Evolutionary conservation across 2,888 invertebrate genomes (phyloP).

Genomic region (Itoplectis maculator): DNA sequence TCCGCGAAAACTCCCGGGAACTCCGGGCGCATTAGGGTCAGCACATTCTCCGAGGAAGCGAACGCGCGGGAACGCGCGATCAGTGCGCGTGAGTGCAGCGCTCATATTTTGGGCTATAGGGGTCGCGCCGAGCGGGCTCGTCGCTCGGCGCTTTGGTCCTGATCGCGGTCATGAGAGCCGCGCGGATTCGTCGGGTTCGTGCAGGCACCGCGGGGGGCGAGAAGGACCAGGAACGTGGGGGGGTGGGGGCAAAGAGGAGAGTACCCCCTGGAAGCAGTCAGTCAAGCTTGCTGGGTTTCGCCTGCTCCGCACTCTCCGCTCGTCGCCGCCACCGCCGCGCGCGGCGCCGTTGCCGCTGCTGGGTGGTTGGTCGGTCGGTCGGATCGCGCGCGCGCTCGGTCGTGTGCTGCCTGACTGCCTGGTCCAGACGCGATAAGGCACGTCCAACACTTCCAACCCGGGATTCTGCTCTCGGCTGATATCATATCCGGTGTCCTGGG

Average conservation of each 20-base stretch:
- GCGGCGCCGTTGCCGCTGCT: too few species aligned
- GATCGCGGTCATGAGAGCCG: conserved; percentile 61
- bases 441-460: conserved; percentile 83
- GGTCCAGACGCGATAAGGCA: conserved; percentile 83
- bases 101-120: too few species aligned
- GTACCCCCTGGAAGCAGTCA: conserved; percentile 74
- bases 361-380: conserved; percentile 49
- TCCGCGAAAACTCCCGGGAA: too few species aligned
- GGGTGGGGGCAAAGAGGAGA: conserved; percentile 67
- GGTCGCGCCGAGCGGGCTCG: too few species aligned
- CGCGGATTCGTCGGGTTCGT: conserved; percentile 51
- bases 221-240: too few species aligned
- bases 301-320: background rate
- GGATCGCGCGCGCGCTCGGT: conserved; percentile 58
- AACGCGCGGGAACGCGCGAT: too few species aligned
- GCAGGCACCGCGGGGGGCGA: too few species aligned
- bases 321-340: too few species aligned
- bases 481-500: conserved; percentile 78
- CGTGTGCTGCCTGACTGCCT: conserved; percentile 77
- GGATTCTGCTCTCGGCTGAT: conserved; percentile 82
- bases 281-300: conserved; percentile 75
- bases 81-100: too few species aligned
- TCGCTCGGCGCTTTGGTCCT: too few species aligned
- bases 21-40: too few species aligned
- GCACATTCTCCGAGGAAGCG: too few species aligned